Base-by-base conservation (phyloP, 2,113 vertebrate genomes). In the Fukomys damarensis region DNA sequence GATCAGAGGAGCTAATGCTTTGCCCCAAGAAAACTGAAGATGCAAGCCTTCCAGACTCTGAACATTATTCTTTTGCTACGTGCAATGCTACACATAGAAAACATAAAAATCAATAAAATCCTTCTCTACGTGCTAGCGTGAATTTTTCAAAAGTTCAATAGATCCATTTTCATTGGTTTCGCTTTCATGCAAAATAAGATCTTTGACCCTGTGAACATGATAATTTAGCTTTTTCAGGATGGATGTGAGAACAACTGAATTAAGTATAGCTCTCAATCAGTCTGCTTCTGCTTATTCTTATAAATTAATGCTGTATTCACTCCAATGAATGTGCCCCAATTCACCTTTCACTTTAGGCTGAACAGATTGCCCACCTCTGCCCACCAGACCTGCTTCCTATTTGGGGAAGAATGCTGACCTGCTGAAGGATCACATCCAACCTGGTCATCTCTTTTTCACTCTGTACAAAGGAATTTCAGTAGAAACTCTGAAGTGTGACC, bases 181-280 rank as follows among this genome's bases (percentile, higher is more conserved):
- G 65, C 72, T 74, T 94, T 89, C 61, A 86, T 2, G 49, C 22
- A 90, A 66, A 94, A 96, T 72, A 66, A 66, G 24, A 63, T 76
- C 85, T 93, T 38, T 32, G 59, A 58, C 28, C 54, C 83, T 91
- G 79, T 28, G 81, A 59, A 66, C 1, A 12, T 52, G 83, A 84
- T 43, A 72, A 83, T 43, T 85, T 56, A 46, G 46, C 66, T 72
- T 89, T 91, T 76, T 74, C 89, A 91, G 46, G 91, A 82, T 59
- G 77, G 43, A 12, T 17, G 2, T 85, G 22, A 84, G 66, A 91
- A 56, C 3, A 11, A 41, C 28, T 86, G 32, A 96, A 91, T 76
- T 91, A 86, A 92, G 83, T 54, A 92, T 38, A 91, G 38, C 56
- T 91, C 83, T n/a, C n/a, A n/a, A n/a, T n/a, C n/a, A n/a, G n/a